Conservation (phyloP, 1,140 invertebrate genomes). For the Drosophila pandora region DNA sequence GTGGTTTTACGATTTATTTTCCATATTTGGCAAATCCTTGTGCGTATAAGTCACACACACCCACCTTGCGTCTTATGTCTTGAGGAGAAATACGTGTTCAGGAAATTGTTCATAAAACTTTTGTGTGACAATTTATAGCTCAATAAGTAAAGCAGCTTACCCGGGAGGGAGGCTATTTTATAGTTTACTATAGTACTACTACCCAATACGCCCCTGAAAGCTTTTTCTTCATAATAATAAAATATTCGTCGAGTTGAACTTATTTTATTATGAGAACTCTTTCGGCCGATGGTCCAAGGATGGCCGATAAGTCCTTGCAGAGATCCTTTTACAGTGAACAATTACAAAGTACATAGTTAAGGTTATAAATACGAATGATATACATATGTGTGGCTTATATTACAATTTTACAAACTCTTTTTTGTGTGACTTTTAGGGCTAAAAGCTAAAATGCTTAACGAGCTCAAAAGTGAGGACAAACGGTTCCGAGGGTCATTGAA, state of each 20-base stretch:
- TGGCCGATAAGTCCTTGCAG: constrained; percentile 28
- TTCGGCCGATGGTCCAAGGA: constrained; percentile 19
- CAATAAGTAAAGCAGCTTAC: constrained; percentile 12
- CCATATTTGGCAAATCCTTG: constrained; percentile 6
- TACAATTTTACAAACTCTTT: constrained; percentile 30
- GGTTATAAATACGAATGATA: constrained; percentile 13
- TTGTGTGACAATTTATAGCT: constrained; percentile 42
- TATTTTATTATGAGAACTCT: constrained; percentile 36
- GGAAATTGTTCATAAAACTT: constrained; percentile 36
- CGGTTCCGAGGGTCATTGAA: constrained; percentile 7
- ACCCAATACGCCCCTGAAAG: not conserved
- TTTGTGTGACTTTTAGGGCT: not conserved
- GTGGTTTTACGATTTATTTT: constrained; percentile 5
- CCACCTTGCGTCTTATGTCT: constrained; percentile 10
- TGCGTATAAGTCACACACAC: not conserved
- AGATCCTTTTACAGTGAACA: constrained; percentile 47
- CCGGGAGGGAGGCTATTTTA: not conserved
- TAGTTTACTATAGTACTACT: not conserved
- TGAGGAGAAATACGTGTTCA: constrained; percentile 25
- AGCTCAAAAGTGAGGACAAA: constrained; percentile 13
- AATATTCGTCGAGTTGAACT: constrained; percentile 29
- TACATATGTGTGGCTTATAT: constrained; percentile 8
- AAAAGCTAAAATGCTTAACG: constrained; percentile 15
- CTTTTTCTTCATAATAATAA: constrained; percentile 3
- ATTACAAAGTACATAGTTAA: constrained; percentile 37